A percentile compares a stretch with the other conserved stretches of the same genome.
Conservation (phyloP, 2,888 invertebrate species). For the Drosophila peninsularis region DNA sequence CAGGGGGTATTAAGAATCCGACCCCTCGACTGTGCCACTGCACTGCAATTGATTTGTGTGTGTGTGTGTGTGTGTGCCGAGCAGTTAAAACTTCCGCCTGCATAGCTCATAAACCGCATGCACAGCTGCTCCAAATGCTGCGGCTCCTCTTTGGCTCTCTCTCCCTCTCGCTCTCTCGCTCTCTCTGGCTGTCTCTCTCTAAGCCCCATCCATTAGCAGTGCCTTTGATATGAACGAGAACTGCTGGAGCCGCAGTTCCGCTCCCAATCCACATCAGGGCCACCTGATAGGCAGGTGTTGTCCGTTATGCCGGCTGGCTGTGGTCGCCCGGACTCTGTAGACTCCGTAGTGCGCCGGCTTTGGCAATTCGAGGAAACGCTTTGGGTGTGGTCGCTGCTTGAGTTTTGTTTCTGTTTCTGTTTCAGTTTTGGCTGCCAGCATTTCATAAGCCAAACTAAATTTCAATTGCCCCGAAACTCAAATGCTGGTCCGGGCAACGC, state of each 20-base stretch:
- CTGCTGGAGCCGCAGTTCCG: slow-evolving; percentile 67
- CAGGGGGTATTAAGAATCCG: slow-evolving; percentile 40
- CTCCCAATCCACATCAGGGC: slow-evolving; percentile 32
- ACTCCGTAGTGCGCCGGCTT: slow-evolving; percentile 2
- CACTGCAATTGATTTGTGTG: slow-evolving; percentile 66
- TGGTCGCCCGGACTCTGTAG: slow-evolving; percentile 14
- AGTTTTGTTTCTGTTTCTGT: slow-evolving; percentile 25
- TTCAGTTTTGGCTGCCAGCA: slow-evolving; percentile 15
- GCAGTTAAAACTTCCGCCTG: slow-evolving; percentile 72
- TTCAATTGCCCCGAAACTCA: slow-evolving; percentile 49
- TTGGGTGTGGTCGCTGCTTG: slow-evolving; percentile 42
- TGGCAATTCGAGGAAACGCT: slow-evolving; percentile 37
- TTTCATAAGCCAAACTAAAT: slow-evolving; percentile 55
- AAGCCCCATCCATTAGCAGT: slow-evolving; percentile 38
- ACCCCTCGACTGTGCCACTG: slow-evolving; percentile 22
- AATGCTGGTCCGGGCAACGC: slow-evolving; percentile 28
- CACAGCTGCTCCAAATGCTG: slow-evolving; percentile 61
- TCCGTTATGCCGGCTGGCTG: slow-evolving; percentile 52
- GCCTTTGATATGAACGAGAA: slow-evolving; percentile 41
- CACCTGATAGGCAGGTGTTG: slow-evolving; percentile 66
- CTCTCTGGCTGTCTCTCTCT: slow-evolving; percentile 4
- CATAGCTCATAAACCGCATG: slow-evolving; percentile 65
- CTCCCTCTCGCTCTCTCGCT: background rate
- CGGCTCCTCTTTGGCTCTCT: slow-evolving; percentile 17
- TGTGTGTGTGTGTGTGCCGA: slow-evolving; percentile 25